Percentiles rank a stretch among this genome's conserved stretches.
Conservation (phyloP, 1,140 invertebrate genomes). For the Mylabris phalerata region DNA sequence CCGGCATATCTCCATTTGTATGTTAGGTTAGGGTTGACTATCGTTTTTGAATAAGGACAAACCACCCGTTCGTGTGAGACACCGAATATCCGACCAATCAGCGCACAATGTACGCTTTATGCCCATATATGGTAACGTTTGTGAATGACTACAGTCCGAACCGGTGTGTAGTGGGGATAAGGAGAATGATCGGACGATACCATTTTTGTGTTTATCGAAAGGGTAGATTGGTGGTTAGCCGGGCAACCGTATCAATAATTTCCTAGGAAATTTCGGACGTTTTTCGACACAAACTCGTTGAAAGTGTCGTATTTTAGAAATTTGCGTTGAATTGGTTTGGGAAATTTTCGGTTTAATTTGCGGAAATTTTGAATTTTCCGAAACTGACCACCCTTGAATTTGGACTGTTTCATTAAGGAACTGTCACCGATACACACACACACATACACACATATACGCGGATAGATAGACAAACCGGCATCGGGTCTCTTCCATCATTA, state of each 20-base stretch:
- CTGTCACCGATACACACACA: no score
- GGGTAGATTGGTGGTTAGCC: slow-evolving; percentile 21
- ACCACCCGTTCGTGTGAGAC: no score
- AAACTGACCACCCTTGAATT: slow-evolving; percentile 12
- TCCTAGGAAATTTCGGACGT: neutral
- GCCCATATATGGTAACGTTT: slow-evolving; percentile 71
- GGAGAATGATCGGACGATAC: slow-evolving; percentile 23
- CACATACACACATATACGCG: slow-evolving; percentile 10
- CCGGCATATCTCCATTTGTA: slow-evolving; percentile 13
- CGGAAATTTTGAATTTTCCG: slow-evolving; percentile 25
- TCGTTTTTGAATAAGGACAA: no score
- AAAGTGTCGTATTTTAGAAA: no score
- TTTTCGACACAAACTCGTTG: neutral
- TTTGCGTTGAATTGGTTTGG: neutral
- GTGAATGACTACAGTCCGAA: slow-evolving; percentile 40
- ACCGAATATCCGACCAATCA: slow-evolving; percentile 50
- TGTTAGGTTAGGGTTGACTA: slow-evolving; percentile 24
- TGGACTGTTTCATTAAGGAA: no score
- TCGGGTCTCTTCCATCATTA: slow-evolving; percentile 35
- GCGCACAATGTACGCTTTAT: slow-evolving; percentile 56
- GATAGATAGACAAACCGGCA: slow-evolving; percentile 27
- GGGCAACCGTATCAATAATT: slow-evolving; percentile 8
- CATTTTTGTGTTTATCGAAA: slow-evolving; percentile 19
- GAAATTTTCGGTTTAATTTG: neutral
- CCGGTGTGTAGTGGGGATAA: slow-evolving; percentile 34